Conservation (phyloP, 2,888 invertebrate species). For the Synanthedon myopaeformis region DNA sequence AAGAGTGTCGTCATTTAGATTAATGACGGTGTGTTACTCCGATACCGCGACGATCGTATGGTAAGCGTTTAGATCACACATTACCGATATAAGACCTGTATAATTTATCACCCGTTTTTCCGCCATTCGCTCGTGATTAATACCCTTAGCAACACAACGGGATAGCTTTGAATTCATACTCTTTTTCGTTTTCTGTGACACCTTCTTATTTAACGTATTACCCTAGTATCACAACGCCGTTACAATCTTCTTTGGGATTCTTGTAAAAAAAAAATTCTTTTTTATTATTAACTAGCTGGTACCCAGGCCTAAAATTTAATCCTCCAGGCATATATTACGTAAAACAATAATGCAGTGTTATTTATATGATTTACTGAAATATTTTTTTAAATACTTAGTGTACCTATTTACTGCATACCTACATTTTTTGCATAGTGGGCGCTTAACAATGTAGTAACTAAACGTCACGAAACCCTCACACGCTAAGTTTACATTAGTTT, state of each 20-base stretch:
- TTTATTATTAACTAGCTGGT: no score
- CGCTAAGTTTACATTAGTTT: conserved; percentile 30
- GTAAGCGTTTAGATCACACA: conserved; percentile 24
- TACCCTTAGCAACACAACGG: conserved; percentile 24
- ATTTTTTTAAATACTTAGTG: not conserved
- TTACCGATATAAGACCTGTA: conserved; percentile 23
- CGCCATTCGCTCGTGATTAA: conserved; percentile 30
- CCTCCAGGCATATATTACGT: no score
- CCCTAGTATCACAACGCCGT: no score
- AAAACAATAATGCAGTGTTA: no score
- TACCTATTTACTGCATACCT: no score
- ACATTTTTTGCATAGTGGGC: no score
- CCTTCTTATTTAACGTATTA: no score
- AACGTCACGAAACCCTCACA: conserved; percentile 8
- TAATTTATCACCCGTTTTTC: conserved; percentile 30
- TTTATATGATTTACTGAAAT: not conserved
- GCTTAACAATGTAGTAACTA: not conserved
- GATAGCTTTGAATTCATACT: conserved; percentile 12
- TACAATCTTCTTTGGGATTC: no score
- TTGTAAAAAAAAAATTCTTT: no score
- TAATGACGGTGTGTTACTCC: not conserved
- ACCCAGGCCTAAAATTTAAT: no score
- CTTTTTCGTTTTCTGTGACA: conserved; percentile 12
- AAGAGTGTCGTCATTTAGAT: not conserved
- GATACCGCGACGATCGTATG: conserved; percentile 5